Percentiles rank a stretch among this genome's conserved stretches.
These are phyloP conservation scores for Myocastor coypus DNA, from an alignment of 2,113 vertebrate species.

Conservation along the genomic window DNA sequence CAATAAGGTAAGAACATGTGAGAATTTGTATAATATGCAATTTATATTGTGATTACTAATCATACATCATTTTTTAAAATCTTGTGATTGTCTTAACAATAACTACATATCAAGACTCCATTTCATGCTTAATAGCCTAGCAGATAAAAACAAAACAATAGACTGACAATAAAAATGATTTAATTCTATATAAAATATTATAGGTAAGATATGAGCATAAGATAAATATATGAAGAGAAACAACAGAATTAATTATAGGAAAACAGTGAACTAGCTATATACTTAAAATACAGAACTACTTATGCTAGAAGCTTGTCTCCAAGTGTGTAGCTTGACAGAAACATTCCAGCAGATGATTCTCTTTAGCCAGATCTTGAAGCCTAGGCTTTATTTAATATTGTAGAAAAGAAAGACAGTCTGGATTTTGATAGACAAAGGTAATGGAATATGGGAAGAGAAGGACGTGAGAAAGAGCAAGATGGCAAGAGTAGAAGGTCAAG, in stretches of 20 bases:
- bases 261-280: not conserved
- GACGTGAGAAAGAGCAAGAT: not conserved
- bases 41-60: not conserved
- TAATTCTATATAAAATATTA: not conserved
- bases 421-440: not conserved
- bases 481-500: not conserved
- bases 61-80: not conserved
- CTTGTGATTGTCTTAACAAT: not conserved
- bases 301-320: not conserved
- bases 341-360: not conserved
- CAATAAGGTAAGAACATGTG: not conserved
- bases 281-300: not conserved
- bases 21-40: not conserved
- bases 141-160: constrained; percentile 36
- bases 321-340: not conserved
- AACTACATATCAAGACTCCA: not conserved
- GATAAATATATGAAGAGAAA: not conserved
- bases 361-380: not conserved
- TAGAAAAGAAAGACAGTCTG: not conserved
- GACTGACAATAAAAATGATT: not conserved
- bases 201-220: not conserved
- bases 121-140: constrained; percentile 21
- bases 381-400: not conserved
- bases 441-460: not conserved
- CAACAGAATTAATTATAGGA: not conserved